phyloP scores from a whole-genome alignment of 2,888 invertebrate species.

The Patella caerulea region DNA sequence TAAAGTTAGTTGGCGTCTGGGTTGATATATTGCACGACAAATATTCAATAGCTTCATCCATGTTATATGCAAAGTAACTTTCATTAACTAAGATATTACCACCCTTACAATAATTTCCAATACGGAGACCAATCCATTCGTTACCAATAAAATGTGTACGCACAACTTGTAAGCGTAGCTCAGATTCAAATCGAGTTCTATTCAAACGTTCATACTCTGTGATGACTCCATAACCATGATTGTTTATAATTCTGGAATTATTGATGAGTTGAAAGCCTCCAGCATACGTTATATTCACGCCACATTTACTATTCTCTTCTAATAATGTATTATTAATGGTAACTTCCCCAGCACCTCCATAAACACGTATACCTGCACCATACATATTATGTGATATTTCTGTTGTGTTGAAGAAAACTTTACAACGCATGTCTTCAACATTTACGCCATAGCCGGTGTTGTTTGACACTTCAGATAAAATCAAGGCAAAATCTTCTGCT shows the following conservation, averaged over 20 bases:
- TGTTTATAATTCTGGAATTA: slow-evolving; percentile 86
- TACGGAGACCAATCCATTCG: slow-evolving; percentile 87
- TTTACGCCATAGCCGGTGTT: slow-evolving; percentile 96
- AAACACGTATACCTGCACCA: slow-evolving; percentile 90
- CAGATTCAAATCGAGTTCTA: slow-evolving; percentile 56
- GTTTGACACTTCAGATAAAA: slow-evolving; percentile 86
- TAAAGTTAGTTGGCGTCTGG: slow-evolving; percentile 60
- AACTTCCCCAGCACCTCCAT: slow-evolving; percentile 92
- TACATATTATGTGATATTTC: slow-evolving; percentile 85
- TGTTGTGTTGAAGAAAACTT: slow-evolving; percentile 86
- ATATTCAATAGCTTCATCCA: slow-evolving; percentile 84
- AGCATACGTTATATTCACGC: slow-evolving; percentile 94
- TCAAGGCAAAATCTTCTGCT: slow-evolving; percentile 76
- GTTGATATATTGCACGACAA: slow-evolving; percentile 83
- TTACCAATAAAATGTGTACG: slow-evolving; percentile 91
- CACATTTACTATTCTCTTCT: slow-evolving; percentile 82
- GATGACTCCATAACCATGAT: slow-evolving; percentile 80
- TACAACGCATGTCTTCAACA: slow-evolving; percentile 91
- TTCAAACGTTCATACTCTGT: slow-evolving; percentile 64
- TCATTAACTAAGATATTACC: slow-evolving; percentile 81
- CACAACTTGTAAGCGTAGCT: slow-evolving; percentile 75
- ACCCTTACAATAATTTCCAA: slow-evolving; percentile 90
- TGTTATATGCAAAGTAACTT: slow-evolving; percentile 88
- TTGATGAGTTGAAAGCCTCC: slow-evolving; percentile 96
- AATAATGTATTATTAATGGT: slow-evolving; percentile 92